phyloP scores from a whole-genome alignment of 2,797 vertebrate species.

The Channa striata region DNA sequence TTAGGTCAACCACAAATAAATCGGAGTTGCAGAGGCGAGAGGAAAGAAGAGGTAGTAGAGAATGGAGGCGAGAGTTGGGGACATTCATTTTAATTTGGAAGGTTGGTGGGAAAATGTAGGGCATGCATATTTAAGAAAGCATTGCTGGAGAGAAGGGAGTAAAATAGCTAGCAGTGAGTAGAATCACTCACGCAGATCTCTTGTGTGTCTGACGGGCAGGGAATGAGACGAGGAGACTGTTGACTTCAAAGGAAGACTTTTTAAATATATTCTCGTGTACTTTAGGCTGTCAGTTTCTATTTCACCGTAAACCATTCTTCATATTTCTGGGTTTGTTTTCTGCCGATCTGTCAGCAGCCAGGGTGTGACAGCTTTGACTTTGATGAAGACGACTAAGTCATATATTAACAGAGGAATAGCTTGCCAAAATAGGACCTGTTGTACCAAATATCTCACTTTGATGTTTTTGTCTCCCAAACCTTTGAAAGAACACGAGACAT shows the following conservation, averaged over 20 bases:
- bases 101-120: slow-evolving; percentile 82
- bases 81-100: slow-evolving; percentile 78
- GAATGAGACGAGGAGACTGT: slow-evolving; percentile 47
- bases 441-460: background rate
- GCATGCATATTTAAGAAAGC: slow-evolving; percentile 85
- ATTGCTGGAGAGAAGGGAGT: slow-evolving; percentile 68
- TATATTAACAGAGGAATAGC: background rate
- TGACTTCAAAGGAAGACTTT: slow-evolving; percentile 60
- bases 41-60: slow-evolving; percentile 58
- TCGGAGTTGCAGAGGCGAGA: slow-evolving; percentile 55
- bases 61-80: slow-evolving; percentile 64
- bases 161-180: slow-evolving; percentile 68
- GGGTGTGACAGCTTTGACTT: slow-evolving; percentile 41
- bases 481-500: background rate
- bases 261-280: slow-evolving; percentile 38
- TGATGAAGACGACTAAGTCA: slow-evolving; percentile 15
- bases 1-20: slow-evolving; percentile 85
- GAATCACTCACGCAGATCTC: slow-evolving; percentile 65
- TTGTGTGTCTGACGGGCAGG: slow-evolving; percentile 61
- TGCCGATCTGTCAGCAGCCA: slow-evolving; percentile 14
- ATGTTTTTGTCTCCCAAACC: background rate
- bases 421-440: background rate
- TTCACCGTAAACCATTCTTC: slow-evolving; percentile 18
- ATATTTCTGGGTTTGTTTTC: slow-evolving; percentile 17
- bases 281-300: slow-evolving; percentile 45